phyloP scores from a whole-genome alignment of 2,888 invertebrate genomes.

The Watsonalla binaria region DNA sequence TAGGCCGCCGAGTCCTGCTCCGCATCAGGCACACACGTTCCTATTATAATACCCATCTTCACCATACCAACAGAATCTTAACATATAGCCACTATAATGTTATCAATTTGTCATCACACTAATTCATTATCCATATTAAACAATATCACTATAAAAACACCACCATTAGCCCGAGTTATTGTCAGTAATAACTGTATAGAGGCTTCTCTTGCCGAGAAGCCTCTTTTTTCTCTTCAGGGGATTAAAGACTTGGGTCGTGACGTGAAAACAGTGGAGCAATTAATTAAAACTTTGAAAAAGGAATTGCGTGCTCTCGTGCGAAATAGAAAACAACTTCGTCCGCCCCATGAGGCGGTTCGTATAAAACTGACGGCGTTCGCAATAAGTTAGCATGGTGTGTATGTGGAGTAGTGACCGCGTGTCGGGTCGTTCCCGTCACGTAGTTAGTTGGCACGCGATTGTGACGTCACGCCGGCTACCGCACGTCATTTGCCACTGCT shows the following conservation, averaged over 20 bases:
- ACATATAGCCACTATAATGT: conserved; percentile 26
- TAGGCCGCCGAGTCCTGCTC: conserved; percentile 77
- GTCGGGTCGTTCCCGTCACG: conserved; percentile 13
- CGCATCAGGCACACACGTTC: conserved; percentile 84
- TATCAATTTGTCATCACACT: conserved; percentile 9
- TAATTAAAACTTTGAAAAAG: neutral
- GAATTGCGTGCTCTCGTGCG: neutral
- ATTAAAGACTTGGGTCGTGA: too few relatives aligned
- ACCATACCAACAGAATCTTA: conserved; percentile 42
- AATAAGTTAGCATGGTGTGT: neutral
- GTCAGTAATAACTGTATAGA: neutral
- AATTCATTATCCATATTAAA: too few relatives aligned
- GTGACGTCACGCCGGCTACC: conserved; percentile 38
- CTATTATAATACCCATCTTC: conserved; percentile 84
- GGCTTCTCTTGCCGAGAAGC: neutral
- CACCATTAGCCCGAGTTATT: neutral
- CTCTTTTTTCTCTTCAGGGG: neutral
- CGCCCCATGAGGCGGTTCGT: conserved; percentile 9
- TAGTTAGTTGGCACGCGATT: conserved; percentile 24
- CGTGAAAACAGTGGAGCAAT: neutral
- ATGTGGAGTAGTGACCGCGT: conserved; percentile 7
- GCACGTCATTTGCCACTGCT: neutral
- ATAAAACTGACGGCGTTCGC: conserved; percentile 15
- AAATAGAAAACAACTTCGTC: neutral
- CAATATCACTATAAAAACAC: neutral